Base-by-base conservation (phyloP, 2,888 invertebrate species). In the Diadromus collaris region DNA sequence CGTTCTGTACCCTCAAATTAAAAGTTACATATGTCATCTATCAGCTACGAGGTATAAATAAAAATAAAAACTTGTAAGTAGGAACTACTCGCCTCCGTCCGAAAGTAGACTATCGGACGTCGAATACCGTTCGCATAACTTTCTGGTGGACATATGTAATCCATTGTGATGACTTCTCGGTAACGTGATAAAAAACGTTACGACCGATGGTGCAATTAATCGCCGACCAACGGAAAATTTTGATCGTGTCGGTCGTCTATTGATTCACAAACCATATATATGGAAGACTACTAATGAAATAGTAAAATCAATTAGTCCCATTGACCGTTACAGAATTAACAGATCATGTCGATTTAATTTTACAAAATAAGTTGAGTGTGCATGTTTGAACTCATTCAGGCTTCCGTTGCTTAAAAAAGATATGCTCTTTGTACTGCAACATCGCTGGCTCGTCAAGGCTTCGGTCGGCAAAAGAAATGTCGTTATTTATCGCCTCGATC, bases 401-500 rank as follows among this genome's bases (percentile, higher is more conserved):
- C 38, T 73, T 75, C 72, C 32, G 19, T 73, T 77, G 74, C 21
- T 61, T 79, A 13, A 95, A 94, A 90, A 93, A 95, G 19, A 88
- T 84, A 85, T 94, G 90, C 44, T 86, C 86, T 89, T 93, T 93
- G 74, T 93, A 92, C 78, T 89, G 86, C 63, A 87, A 83, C 84
- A 92, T 92, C 63, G 93, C 91, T 13, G 93, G 89, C 69, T 92
- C 88, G 6, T 96, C 94, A 60, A 98, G 91, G 58, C 92, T 90
- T 38, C 91, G 83, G 24, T 94, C 92, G 0, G 98, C 95, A 82
- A 94, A 91, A 5, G 91, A 88, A 82, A 98, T 97, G 86, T 99
- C 98, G 75, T 93, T 92, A 78, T 95, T 93, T 77, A 99, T 98
- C 51, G 95, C 95, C 38, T 90, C 88, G 84, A 97, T 96, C 72